Conservation (phyloP, 2,888 invertebrate genomes). For the Pyrgus malvae region DNA sequence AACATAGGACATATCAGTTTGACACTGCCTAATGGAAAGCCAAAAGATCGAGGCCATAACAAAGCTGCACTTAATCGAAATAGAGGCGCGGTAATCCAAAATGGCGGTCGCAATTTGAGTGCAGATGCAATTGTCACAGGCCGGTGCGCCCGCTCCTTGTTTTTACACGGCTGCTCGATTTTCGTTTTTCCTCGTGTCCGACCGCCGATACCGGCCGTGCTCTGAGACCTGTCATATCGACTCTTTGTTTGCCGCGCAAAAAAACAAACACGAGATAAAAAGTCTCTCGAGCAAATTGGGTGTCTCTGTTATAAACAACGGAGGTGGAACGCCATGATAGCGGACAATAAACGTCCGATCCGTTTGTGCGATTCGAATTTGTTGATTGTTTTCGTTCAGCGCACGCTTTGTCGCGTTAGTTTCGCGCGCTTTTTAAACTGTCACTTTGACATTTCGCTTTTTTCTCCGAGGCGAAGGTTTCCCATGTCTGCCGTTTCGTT, state of each 20-base stretch:
- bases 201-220: conserved; percentile 63
- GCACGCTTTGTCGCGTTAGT: conserved; percentile 62
- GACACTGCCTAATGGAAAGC: conserved; percentile 29
- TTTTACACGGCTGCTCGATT: conserved; percentile 74
- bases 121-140: conserved; percentile 78
- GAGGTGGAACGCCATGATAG: conserved; percentile 78
- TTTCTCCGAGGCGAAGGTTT: conserved; percentile 38
- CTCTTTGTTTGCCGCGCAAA: conserved; percentile 64
- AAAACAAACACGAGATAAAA: conserved; percentile 72
- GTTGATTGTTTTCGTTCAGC: conserved; percentile 61
- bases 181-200: conserved; percentile 70
- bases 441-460: conserved; percentile 58
- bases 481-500: conserved; percentile 24
- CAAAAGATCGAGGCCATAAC: conserved; percentile 35
- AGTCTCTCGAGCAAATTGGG: conserved; percentile 78
- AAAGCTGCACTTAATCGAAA: conserved; percentile 62
- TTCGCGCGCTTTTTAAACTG: conserved; percentile 63
- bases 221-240: conserved; percentile 77
- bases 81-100: conserved; percentile 71
- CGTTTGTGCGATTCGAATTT: conserved; percentile 69
- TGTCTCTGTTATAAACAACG: conserved; percentile 79
- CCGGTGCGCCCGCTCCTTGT: conserved; percentile 67
- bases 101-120: conserved; percentile 66
- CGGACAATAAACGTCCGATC: conserved; percentile 78
- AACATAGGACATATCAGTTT: conserved; percentile 27